A percentile compares a stretch with the other conserved stretches of the same genome.
These are phyloP conservation scores for Ascidia mentula DNA, from an alignment of 23 tunicate species.

Conservation along the genomic window DNA sequence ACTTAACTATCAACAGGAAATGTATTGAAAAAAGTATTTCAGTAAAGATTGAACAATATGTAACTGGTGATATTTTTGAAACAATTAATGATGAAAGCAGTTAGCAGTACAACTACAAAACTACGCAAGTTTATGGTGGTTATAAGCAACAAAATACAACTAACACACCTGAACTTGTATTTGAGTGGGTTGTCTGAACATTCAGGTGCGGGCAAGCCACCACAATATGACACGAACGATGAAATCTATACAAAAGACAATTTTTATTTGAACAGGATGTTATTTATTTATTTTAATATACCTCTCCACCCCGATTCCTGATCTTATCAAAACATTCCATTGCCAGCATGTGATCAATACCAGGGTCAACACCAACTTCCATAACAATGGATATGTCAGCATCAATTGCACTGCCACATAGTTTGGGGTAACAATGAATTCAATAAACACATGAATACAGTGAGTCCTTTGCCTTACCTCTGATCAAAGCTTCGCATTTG, in stretches of 20 bases:
- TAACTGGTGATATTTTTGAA: not conserved
- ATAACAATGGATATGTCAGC: constrained; percentile 79
- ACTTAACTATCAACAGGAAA: not conserved
- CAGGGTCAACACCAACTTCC: constrained; percentile 98
- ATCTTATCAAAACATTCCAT: constrained; percentile 96
- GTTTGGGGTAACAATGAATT: not conserved
- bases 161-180: constrained; percentile 88
- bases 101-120: too few species aligned
- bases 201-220: constrained; percentile 99
- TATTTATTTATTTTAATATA: too few species aligned
- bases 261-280: too few species aligned
- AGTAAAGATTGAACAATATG: not conserved
- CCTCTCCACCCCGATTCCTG: constrained; percentile 61
- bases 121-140: too few species aligned
- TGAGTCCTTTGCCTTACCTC: constrained; percentile 16
- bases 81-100: too few species aligned
- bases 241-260: constrained; percentile 32
- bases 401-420: constrained; percentile 53
- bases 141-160: too few species aligned
- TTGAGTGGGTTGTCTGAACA: constrained; percentile 83
- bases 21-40: not conserved
- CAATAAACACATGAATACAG: not conserved
- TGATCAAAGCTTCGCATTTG: constrained; percentile 50
- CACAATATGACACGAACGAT: constrained; percentile 92
- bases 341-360: constrained; percentile 98